phyloP scores from a whole-genome alignment of 37 sponge, comb jelly and placozoan species.

The Cladorhizidae sp. region DNA sequence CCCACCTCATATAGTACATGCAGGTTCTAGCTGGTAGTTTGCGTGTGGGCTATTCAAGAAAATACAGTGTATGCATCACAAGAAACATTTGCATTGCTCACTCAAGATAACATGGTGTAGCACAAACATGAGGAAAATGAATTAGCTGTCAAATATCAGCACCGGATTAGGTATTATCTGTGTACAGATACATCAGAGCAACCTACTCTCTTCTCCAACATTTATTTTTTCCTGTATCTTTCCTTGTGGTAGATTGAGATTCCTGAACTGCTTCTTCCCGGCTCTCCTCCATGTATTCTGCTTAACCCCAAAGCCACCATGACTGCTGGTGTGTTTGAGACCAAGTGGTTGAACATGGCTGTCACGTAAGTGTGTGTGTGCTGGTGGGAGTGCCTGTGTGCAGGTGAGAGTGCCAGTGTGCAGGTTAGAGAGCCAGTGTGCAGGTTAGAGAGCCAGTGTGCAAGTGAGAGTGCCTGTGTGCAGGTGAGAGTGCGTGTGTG shows the following conservation, averaged over 20 bases:
- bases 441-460: no score
- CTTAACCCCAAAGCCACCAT: constrained; percentile 70
- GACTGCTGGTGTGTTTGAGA: constrained; percentile 82
- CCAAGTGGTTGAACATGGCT: constrained; percentile 69
- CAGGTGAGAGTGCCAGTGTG: neutral
- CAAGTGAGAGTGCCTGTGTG: no score
- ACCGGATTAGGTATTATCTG: neutral
- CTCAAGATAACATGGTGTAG: neutral
- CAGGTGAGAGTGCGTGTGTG: neutral
- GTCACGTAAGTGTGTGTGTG: constrained; percentile 25
- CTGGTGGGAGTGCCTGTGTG: no score
- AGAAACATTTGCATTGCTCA: no score
- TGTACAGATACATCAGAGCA: no score
- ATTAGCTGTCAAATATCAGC: neutral
- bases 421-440: no score
- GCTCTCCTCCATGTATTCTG: constrained; percentile 58
- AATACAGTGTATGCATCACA: no score
- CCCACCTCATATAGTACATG: no score
- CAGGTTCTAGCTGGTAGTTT: no score
- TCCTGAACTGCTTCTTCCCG: constrained; percentile 7
- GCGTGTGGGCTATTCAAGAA: no score
- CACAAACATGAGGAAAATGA: neutral
- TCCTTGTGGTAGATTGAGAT: constrained; percentile 24
- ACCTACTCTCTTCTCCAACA: no score
- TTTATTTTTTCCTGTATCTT: no score